Evolutionary conservation across 2,888 invertebrate species (phyloP), one percentile per base, ranked within the genome.

Genomic region (Mythimna impura): DNA sequence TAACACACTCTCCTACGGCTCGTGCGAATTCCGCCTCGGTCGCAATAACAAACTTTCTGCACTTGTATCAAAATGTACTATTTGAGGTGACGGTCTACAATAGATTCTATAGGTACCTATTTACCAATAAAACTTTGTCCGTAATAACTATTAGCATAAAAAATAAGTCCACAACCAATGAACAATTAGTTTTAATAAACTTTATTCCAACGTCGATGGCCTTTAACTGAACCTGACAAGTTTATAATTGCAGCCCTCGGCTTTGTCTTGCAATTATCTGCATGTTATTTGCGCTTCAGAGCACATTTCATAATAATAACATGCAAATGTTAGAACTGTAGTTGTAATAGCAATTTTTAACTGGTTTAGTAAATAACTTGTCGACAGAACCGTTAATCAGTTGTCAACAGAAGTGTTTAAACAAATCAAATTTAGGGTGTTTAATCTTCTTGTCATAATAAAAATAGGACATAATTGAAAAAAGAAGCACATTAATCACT

Each of bases 401-500:
- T n/a, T 54, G 58, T 8, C 14, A 43, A 22, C 6, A 36, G 17
- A 66, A 50, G 36, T 0, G 12, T 12, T 7, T 34, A 25, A 62
- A 55, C 22, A 20, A 14, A 22, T 74, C 34, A 34, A 22, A 40
- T 10, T 34, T 10, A 57, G 25, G 25, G 25, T 25, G 25, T 25
- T 25, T 25, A 1, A 25, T 25, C 25, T 25, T 25, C 25, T 25
- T 25, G 25, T 25, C 25, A 25, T 25, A 25, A 25, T 25, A 25
- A 25, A 25, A 78, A 54, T 50, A 25, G n/a, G 34, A 54, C 22
- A 52, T 54, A 62, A 71, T 77, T 82, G 73, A 78, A 80, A 81
- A 66, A 84, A 80, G 75, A 78, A 76, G 71, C 67, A 64, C 73
- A 85, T 89, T 87, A 88, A 90, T 90, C 89, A 90, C 71, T 71